Base-by-base conservation (phyloP, 2,888 invertebrate species). In the Corythucha ciliata region DNA sequence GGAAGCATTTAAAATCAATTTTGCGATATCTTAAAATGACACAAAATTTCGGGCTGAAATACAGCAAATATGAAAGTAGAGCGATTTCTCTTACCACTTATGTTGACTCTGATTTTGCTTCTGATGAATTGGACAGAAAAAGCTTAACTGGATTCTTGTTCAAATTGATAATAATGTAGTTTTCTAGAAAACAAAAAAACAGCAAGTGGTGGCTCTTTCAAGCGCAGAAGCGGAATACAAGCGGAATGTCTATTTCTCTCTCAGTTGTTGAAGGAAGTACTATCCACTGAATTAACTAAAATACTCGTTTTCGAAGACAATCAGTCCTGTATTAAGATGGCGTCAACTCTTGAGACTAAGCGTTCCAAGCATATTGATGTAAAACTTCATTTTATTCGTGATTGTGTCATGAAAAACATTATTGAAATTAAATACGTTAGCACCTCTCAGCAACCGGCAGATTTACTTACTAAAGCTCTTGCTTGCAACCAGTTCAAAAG, bases 361-460 rank as follows among this genome's bases (percentile, higher is more conserved):
- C 18, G 47, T n/a, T 47, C 47, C 7, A 47, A 47, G 36, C 47
- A 47, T 25, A 36, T 47, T 12, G 47, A 47, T 24, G 45, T 32
- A 34, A 18, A 22, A 10, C 33, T 45, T 20, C 36, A 36, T 47
- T 47, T 34, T 21, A 25, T 47, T 20, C 21, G 25, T 18, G 36
- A 33, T 18, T 34, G 24, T 10, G 47, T 47, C 10, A 22, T 22
- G 10, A 34, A 34, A 33, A 22, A 22, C 16, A 7, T 25, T 36
- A 36, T 47, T 8, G 25, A 24, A 34, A 22, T 47, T 5, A 10
- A 36, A 24, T 47, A 47, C 22, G 25, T 47, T 36, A 12, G 36
- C 21, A 34, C 47, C n/a, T 24, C n/a, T 10, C 14, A 45, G 18
- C 45, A 32, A 29, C 20, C 22, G 8, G 47, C 47, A 18, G 47